Base-by-base conservation (phyloP, 2,113 vertebrate genomes). In the Silurus glanis region DNA sequence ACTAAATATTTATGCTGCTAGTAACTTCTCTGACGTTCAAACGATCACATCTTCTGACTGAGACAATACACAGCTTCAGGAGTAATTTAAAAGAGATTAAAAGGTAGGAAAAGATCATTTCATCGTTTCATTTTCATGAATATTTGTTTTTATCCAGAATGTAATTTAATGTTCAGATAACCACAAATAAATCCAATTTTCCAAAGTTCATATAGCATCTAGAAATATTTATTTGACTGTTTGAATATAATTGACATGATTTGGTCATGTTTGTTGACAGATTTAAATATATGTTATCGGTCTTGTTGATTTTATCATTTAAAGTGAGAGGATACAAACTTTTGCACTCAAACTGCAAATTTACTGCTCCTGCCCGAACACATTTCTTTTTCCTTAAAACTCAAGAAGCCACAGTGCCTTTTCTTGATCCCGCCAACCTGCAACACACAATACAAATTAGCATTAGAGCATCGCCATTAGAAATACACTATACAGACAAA, bases 321-420 rank as follows among this genome's bases (percentile, higher is more conserved):
- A 45, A 6, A 16, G 13, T 67, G 14, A 28, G 0, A 5, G 13
- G 25, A 16, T 67, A 71, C 14, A 71, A 17, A 45, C 67, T 45
- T 17, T 71, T 59, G 5, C 62, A 28, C 4, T 49, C 51, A 19
- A 37, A 51, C n/a, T 21, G 37, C 28, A 87, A 85, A 19, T 3
- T 80, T 49, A 28, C 5, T 80, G 25, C 0, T 51, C 56, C 0
- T 84, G 69, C 37, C 66, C 64, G 45, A 37, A 79, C 62, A 85
- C 85, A 47, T 82, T 78, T 61, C 79, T 90, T 75, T 89, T 75
- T 89, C 88, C 53, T 90, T 93, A 90, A 37, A 93, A 93, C 66
- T 92, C 92, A 37, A 93, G 93, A 19, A 94, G 90, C 82, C 92
- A 86, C 79, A 94, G 23, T 72, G 93, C 93, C 0, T 89, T 89